A percentile compares a stretch with the other conserved stretches of the same genome.
These are phyloP conservation scores for Cyclina sinensis DNA, from an alignment of 1,140 invertebrate species.

Conservation along the genomic window DNA sequence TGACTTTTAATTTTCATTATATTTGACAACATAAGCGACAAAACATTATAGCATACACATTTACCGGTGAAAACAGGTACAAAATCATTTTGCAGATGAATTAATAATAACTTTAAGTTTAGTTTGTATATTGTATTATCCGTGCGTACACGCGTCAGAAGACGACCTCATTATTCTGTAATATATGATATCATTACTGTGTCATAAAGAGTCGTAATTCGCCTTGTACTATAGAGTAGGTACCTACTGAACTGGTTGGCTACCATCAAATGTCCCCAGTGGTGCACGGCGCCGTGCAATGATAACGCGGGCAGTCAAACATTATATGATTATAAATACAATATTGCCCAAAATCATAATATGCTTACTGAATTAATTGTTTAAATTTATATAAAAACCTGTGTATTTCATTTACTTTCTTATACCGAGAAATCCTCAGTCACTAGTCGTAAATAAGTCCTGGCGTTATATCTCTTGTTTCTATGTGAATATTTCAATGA, in stretches of 20 bases:
- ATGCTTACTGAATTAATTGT: constrained; percentile 51
- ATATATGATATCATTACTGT: not conserved
- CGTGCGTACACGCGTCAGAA: not conserved
- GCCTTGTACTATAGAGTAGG: not conserved
- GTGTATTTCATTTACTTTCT: too few species aligned
- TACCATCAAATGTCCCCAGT: constrained; percentile 24
- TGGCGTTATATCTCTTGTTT: too few species aligned
- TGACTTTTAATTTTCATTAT: too few species aligned
- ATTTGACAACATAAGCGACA: too few species aligned
- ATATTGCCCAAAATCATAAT: constrained; percentile 46
- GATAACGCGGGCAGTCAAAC: constrained; percentile 56
- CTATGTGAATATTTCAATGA: too few species aligned
- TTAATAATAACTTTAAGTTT: not conserved
- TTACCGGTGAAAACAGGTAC: not conserved
- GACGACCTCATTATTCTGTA: not conserved
- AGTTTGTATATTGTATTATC: not conserved
- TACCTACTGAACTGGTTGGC: constrained; percentile 35
- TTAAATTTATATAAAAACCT: constrained; percentile 11
- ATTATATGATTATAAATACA: constrained; percentile 58
- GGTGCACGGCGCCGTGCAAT: constrained; percentile 4
- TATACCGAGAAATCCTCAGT: too few species aligned
- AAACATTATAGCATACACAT: too few species aligned
- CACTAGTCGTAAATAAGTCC: too few species aligned
- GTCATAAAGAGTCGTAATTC: not conserved
- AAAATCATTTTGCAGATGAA: not conserved